Percentiles rank a stretch among this genome's conserved stretches.
phyloP scores from a whole-genome alignment of 2,797 vertebrate species.

The Notolepis coatsorum region DNA sequence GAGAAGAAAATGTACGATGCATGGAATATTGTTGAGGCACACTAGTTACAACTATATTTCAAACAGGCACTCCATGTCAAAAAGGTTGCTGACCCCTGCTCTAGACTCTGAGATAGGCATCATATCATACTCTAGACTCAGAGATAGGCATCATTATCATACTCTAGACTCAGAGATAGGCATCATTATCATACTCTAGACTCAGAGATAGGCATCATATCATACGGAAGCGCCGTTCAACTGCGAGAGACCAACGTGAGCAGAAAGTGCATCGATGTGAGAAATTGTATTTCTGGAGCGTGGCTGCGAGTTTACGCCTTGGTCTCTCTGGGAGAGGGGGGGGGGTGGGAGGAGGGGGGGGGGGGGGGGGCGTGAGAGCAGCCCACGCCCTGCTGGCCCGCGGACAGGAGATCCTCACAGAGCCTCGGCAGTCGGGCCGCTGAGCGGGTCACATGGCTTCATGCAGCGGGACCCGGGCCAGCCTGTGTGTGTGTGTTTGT shows the following conservation, averaged over 20 bases:
- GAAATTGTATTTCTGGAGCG: constrained; percentile 70
- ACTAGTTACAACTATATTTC: too few relatives aligned
- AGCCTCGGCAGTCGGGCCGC: constrained; percentile 58
- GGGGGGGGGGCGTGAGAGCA: constrained; percentile 51
- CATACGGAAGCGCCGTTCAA: constrained; percentile 32
- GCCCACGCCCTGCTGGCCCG: constrained; percentile 55
- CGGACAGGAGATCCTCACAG: constrained; percentile 60
- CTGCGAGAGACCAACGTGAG: too few relatives aligned
- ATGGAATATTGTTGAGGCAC: too few relatives aligned
- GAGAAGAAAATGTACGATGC: too few relatives aligned
- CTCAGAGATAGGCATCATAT: constrained; percentile 25
- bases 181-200: neutral
- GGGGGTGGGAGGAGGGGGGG: constrained; percentile 63
- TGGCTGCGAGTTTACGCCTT: constrained; percentile 61
- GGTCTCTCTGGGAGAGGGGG: constrained; percentile 60
- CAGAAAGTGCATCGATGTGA: constrained; percentile 66
- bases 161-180: constrained; percentile 6
- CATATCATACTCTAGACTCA: neutral
- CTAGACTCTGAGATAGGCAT: constrained; percentile 29
- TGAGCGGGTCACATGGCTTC: constrained; percentile 53
- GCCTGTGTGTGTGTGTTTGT: constrained; percentile 54
- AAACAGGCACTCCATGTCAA: too few relatives aligned
- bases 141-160: neutral
- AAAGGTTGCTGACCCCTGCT: constrained; percentile 29
- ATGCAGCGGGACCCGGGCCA: constrained; percentile 48